Conservation (phyloP, 2,888 invertebrate species). For the Litoditis marina region DNA sequence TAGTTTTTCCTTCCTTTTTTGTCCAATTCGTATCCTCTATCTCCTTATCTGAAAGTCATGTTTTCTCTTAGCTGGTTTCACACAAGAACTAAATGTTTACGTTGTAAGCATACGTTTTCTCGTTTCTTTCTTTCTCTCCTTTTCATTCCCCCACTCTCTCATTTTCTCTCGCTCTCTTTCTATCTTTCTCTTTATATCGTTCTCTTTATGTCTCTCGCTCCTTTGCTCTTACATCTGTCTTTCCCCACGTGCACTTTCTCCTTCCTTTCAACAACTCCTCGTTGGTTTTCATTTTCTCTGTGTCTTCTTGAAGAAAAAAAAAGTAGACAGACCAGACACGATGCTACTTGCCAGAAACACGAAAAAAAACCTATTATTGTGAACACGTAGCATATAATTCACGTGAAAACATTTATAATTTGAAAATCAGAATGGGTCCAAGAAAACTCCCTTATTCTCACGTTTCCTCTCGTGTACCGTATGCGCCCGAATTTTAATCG, state of each 20-base stretch:
- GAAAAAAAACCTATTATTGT: too few relatives aligned
- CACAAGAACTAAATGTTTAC: too few relatives aligned
- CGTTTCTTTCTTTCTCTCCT: slow-evolving; percentile 6
- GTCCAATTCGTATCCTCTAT: slow-evolving; percentile 1
- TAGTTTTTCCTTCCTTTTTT: slow-evolving; percentile 1
- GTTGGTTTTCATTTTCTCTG: not conserved
- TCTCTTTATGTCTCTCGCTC: slow-evolving; percentile 2
- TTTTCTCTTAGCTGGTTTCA: not conserved
- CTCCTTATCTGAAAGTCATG: slow-evolving; percentile 3
- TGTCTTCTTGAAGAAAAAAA: too few relatives aligned
- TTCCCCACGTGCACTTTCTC: not conserved
- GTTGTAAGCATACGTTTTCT: too few relatives aligned
- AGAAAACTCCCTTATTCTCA: too few relatives aligned
- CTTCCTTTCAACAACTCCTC: not conserved
- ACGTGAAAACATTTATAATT: too few relatives aligned
- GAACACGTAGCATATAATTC: too few relatives aligned
- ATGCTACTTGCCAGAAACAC: too few relatives aligned
- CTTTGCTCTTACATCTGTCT: not conserved
- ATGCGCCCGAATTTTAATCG: too few relatives aligned
- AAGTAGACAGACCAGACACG: too few relatives aligned
- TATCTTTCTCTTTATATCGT: not conserved
- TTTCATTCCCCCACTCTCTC: slow-evolving; percentile 1
- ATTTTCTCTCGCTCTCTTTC: slow-evolving; percentile 6
- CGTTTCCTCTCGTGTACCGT: too few relatives aligned
- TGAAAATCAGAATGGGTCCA: too few relatives aligned